phyloP scores from a whole-genome alignment of 2,888 invertebrate species.

The Biston stratarius region DNA sequence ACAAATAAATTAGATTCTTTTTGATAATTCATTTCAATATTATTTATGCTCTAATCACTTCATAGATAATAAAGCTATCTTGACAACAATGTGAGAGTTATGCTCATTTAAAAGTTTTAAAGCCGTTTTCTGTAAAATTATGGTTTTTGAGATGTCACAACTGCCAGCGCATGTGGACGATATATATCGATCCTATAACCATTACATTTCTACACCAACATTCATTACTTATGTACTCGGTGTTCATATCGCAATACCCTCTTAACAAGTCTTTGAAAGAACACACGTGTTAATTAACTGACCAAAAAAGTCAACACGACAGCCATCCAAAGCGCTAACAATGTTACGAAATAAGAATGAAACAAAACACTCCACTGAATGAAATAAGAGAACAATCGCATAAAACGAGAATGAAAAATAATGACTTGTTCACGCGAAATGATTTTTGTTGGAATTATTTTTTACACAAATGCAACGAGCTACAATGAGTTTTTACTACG shows the following conservation, averaged over 20 bases:
- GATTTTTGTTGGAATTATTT: not conserved
- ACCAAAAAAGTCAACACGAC: constrained; percentile 22
- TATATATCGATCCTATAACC: too few species aligned
- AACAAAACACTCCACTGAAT: constrained; percentile 30
- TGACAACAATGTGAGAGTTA: too few species aligned
- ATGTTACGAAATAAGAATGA: constrained; percentile 26
- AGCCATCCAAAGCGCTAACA: constrained; percentile 23
- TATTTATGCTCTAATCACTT: too few species aligned
- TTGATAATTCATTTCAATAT: too few species aligned
- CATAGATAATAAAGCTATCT: too few species aligned
- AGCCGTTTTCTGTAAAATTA: too few species aligned
- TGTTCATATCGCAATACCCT: constrained; percentile 5
- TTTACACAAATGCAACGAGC: too few species aligned
- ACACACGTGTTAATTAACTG: constrained; percentile 14
- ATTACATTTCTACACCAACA: not conserved
- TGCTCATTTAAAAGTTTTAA: too few species aligned
- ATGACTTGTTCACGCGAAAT: not conserved
- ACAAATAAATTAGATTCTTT: too few species aligned
- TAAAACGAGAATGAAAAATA: constrained; percentile 1
- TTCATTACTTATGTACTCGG: not conserved
- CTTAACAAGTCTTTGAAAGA: constrained; percentile 16
- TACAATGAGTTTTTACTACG: too few species aligned
- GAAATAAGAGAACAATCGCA: constrained; percentile 10
- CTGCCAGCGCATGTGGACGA: too few species aligned
- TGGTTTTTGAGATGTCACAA: too few species aligned